Base-by-base conservation (phyloP, 2,888 invertebrate genomes). In the Chloroclystis v-ata region DNA sequence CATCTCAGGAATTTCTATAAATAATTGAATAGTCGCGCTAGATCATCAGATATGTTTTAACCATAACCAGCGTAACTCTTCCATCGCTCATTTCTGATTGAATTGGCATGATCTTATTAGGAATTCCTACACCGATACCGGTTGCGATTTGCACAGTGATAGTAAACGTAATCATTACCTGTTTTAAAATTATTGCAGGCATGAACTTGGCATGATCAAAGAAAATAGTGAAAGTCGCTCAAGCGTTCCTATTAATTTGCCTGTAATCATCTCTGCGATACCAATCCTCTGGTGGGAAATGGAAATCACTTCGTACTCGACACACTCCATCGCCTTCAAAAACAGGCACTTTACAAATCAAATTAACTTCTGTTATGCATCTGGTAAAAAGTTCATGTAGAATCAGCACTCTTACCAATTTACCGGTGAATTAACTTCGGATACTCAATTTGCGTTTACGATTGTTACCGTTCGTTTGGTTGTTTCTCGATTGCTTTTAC, bases 371-470 rank as follows among this genome's bases (percentile, higher is more conserved):
- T 67, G 61, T 67, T 67, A 65, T 61, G 63, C 68, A 60, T 68
- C 52, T 52, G 42, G 50, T 64, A 59, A 69, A 73, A 69, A 69
- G 55, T 63, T 66, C 64, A 66, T 65, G 67, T 61, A 63, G 57
- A 65, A 61, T 67, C 61, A 61, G 59, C 60, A 64, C 70, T 76
- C 66, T 75, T 73, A 73, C 72, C 74, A 75, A 78, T 79, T 79
- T 75, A 54, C 58, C 67, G 73, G 66, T 64, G 62, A 63, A 69
- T 78, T 78, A 77, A 65, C 62, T 58, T 47, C 65, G 69, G 67
- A 68, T 66, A 67, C 61, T 56, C 56, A 55, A 62, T 60, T 58
- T 55, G 56, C 69, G 65, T 73, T 75, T 67, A 70, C 61, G 62
- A 67, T 63, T 67, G 64, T 69, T 71, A 68, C 69, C 66, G 70